Base-by-base conservation (phyloP, 2,797 vertebrate species). In the Gallirallus australis region DNA sequence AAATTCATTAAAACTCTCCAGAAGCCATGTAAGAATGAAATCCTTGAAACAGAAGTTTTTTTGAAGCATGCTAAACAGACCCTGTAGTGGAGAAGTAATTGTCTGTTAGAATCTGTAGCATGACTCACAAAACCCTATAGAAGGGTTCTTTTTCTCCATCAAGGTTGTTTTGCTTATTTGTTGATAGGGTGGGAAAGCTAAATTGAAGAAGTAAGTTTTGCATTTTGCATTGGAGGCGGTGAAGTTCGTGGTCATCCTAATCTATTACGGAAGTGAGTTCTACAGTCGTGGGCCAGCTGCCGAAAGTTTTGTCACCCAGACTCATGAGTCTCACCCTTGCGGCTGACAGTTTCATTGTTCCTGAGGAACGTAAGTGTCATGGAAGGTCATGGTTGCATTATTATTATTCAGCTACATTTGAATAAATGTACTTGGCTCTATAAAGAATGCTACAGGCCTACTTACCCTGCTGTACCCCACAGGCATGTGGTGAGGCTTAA, bases 361-460 rank as follows among this genome's bases (percentile, higher is more conserved):
- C 89, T 25, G 24, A 97, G 95, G 96, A 97, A 96, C 95, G 94
- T 96, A 97, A 92, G 96, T 97, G 97, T 97, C 97, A 97, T 96
- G 96, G 95, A 70, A 97, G 96, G 97, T 97, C 97, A 97, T 94
- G 95, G 91, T 70, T 95, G 94, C 95, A 69, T 95, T 96, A 97
- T 97, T 97, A 97, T 97, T 97, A 96, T 97, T 93, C 96, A 97
- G 94, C 96, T 97, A 96, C 95, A 96, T 97, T 97, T 97, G 97
- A 97, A 97, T 97, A 97, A 97, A 97, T 94, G 96, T 96, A 96
- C 96, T 97, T 96, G 93, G 93, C 96, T 97, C 91, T 95, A 68
- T 94, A 96, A 96, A 97, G 97, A 97, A 96, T 95, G 89, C 94
- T 90, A 40, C 95, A 20, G 96, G 95, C 94, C 97, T 93, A 50